Percentiles rank a stretch among this genome's conserved stretches.
Evolutionary conservation across 2,113 vertebrate genomes (phyloP).

Genomic region (Oreochromis aureus): DNA sequence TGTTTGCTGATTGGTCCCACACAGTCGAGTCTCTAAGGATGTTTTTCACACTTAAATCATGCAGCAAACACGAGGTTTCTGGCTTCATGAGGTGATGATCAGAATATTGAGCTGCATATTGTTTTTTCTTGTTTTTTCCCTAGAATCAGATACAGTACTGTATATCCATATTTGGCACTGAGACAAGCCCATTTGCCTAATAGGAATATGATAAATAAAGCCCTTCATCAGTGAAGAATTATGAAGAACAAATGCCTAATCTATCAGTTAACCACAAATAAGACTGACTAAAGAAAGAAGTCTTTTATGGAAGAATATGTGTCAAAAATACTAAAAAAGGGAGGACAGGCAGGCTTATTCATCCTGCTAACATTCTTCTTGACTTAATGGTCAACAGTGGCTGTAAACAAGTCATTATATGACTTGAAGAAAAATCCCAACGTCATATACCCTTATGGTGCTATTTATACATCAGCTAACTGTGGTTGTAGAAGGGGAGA

Average conservation of each 20-base stretch:
- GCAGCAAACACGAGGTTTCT: neutral
- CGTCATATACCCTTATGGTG: neutral
- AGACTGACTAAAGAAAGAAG: neutral
- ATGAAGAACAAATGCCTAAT: neutral
- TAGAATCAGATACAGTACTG: neutral
- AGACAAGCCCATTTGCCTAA: neutral
- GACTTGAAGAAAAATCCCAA: neutral
- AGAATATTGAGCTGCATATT: neutral
- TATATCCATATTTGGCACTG: neutral
- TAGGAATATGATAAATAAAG: neutral
- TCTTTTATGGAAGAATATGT: neutral
- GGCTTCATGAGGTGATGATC: neutral
- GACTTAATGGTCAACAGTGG: neutral
- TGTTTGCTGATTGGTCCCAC: neutral
- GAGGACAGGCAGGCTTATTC: neutral
- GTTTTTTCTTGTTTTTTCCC: neutral
- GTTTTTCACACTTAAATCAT: neutral
- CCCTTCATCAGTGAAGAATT: neutral
- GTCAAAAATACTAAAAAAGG: neutral
- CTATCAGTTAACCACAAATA: neutral
- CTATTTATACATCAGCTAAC: neutral
- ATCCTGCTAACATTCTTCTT: neutral
- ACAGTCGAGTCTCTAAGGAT: neutral
- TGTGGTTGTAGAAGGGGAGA: neutral
- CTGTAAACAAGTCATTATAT: neutral